A percentile compares a stretch with the other conserved stretches of the same genome.
Conservation (phyloP, 2,888 invertebrate genomes). For the Lomographa bimaculata region DNA sequence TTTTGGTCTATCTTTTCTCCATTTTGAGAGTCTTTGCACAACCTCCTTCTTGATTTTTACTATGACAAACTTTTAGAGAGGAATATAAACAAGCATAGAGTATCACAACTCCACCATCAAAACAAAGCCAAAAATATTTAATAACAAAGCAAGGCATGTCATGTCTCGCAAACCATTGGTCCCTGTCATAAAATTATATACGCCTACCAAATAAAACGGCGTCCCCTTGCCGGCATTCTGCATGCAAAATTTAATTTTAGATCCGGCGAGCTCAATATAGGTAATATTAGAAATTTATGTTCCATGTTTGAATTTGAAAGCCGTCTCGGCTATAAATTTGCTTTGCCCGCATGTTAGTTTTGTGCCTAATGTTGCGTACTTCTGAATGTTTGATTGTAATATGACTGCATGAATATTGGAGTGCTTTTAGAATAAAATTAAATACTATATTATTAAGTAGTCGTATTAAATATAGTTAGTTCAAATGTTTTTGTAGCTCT, state of each 20-base stretch:
- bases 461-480: no score
- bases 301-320: slow-evolving; percentile 70
- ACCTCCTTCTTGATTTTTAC: no score
- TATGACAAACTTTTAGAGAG: no score
- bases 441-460: no score
- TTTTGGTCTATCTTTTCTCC: no score
- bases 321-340: slow-evolving; percentile 61
- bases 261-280: slow-evolving; percentile 79
- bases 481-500: no score
- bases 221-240: slow-evolving; percentile 67
- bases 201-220: slow-evolving; percentile 80
- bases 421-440: no score
- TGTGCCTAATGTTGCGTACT: slow-evolving; percentile 17
- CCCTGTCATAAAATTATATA: slow-evolving; percentile 82
- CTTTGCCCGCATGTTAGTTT: slow-evolving; percentile 31
- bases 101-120: slow-evolving; percentile 14
- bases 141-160: slow-evolving; percentile 59
- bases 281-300: slow-evolving; percentile 80
- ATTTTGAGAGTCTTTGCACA: no score
- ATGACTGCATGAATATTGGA: no score
- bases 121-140: slow-evolving; percentile 38
- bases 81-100: no score
- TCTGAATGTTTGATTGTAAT: slow-evolving; percentile 4
- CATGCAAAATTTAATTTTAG: slow-evolving; percentile 83
- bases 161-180: slow-evolving; percentile 79